Evolutionary conservation across 2,888 invertebrate genomes (phyloP).

Genomic region (Marronus borbonicus): DNA sequence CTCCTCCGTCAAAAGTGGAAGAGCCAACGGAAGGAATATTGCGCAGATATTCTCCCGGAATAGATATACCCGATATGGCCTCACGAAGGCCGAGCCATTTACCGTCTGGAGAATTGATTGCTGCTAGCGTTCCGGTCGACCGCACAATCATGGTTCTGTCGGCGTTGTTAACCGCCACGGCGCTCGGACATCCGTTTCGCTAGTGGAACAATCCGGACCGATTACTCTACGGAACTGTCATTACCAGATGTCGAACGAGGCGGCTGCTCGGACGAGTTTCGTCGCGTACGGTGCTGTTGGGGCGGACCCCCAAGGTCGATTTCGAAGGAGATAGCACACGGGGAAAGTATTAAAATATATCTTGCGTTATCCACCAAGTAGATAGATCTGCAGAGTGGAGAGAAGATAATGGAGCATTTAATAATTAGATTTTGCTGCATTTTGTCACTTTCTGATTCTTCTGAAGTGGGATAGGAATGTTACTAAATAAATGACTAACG

Average conservation of each 20-base stretch:
- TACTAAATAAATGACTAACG: too few relatives aligned
- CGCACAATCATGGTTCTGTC: slow-evolving; percentile 65
- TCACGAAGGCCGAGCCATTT: slow-evolving; percentile 55
- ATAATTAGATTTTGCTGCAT: too few relatives aligned
- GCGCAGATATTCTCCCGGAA: neutral
- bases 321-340: too few relatives aligned
- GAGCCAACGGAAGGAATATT: neutral
- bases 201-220: slow-evolving; percentile 62
- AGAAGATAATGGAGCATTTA: too few relatives aligned
- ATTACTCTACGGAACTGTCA: slow-evolving; percentile 67
- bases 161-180: slow-evolving; percentile 61
- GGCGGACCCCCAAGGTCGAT: too few relatives aligned
- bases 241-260: slow-evolving; percentile 63
- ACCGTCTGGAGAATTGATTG: slow-evolving; percentile 65
- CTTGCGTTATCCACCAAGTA: too few relatives aligned
- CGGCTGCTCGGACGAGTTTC: neutral
- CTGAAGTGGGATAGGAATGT: too few relatives aligned
- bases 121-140: slow-evolving; percentile 57
- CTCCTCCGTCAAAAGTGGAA: neutral
- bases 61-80: neutral
- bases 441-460: too few relatives aligned
- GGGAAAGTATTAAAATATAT: too few relatives aligned
- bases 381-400: too few relatives aligned
- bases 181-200: slow-evolving; percentile 63
- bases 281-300: neutral